phyloP scores from a whole-genome alignment of 2,888 invertebrate genomes.

The Philopedon plagiatum region DNA sequence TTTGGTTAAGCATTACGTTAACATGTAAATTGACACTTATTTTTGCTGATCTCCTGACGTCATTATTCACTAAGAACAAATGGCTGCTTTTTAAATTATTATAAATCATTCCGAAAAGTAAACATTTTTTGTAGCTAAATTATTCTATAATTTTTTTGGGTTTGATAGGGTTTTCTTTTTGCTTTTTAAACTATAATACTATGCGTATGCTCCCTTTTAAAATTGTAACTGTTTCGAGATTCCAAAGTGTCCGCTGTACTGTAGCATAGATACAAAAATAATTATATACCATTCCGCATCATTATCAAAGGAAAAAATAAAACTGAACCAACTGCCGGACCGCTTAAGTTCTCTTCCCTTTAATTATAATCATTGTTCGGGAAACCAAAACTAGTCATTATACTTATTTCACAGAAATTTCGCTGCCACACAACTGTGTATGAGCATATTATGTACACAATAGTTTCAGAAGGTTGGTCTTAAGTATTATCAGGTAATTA shows the following conservation, averaged over 20 bases:
- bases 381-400: constrained; percentile 49
- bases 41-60: too few species aligned
- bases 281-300: constrained; percentile 42
- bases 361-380: constrained; percentile 48
- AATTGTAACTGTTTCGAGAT: constrained; percentile 3
- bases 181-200: too few species aligned
- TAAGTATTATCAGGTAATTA: constrained; percentile 5
- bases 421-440: constrained; percentile 16
- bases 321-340: constrained; percentile 39
- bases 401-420: constrained; percentile 50
- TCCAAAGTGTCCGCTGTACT: constrained; percentile 9
- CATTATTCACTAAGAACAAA: too few species aligned
- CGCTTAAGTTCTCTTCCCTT: constrained; percentile 35
- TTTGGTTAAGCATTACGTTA: too few species aligned
- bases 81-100: too few species aligned
- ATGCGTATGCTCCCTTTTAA: neutral
- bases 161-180: too few species aligned
- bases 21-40: too few species aligned
- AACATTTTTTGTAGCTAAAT: too few species aligned
- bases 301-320: constrained; percentile 41
- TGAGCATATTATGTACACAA: neutral
- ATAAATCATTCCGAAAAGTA: too few species aligned
- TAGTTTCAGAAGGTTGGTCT: neutral
- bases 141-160: too few species aligned
- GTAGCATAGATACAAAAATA: constrained; percentile 32